A percentile compares a stretch with the other conserved stretches of the same genome.
phyloP scores from a whole-genome alignment of 1,140 invertebrate species.

The Leptopilina clavipes region DNA sequence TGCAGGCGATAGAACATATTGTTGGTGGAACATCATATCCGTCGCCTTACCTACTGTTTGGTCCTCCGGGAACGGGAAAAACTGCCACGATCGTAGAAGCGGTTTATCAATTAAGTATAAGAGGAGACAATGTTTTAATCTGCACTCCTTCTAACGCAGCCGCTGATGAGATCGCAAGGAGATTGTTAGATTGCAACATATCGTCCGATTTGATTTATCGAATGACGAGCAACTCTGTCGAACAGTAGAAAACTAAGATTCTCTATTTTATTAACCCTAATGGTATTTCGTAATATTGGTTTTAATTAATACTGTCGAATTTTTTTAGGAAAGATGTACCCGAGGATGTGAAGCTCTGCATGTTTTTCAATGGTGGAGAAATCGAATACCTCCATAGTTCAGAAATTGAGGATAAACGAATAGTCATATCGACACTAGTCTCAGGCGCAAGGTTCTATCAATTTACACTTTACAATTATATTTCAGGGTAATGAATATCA shows the following conservation, averaged over 20 bases:
- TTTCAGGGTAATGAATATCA: no score
- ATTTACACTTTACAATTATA: no score
- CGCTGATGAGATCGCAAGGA: constrained; percentile 81
- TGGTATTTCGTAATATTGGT: constrained; percentile 51
- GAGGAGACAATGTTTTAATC: constrained; percentile 77
- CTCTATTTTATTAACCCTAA: no score
- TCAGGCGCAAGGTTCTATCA: constrained; percentile 65
- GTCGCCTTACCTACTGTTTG: constrained; percentile 85
- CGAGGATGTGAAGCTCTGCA: constrained; percentile 60
- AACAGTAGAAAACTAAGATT: constrained; percentile 61
- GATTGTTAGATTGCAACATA: constrained; percentile 70
- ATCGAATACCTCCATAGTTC: constrained; percentile 46
- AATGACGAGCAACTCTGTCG: constrained; percentile 72
- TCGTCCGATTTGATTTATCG: constrained; percentile 69
- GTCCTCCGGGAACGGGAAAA: constrained; percentile 89
- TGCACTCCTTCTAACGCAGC: constrained; percentile 86
- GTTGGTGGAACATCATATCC: constrained; percentile 76
- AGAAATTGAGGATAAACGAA: constrained; percentile 57
- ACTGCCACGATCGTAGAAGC: constrained; percentile 86
- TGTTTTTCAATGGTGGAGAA: constrained; percentile 56
- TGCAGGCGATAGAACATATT: constrained; percentile 80
- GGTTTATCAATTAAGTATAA: constrained; percentile 76
- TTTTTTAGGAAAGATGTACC: constrained; percentile 56
- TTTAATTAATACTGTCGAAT: no score
- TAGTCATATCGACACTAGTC: constrained; percentile 72